A percentile compares a stretch with the other conserved stretches of the same genome.
phyloP scores from a whole-genome alignment of 2,797 vertebrate species.

The Scolopax rusticola region DNA sequence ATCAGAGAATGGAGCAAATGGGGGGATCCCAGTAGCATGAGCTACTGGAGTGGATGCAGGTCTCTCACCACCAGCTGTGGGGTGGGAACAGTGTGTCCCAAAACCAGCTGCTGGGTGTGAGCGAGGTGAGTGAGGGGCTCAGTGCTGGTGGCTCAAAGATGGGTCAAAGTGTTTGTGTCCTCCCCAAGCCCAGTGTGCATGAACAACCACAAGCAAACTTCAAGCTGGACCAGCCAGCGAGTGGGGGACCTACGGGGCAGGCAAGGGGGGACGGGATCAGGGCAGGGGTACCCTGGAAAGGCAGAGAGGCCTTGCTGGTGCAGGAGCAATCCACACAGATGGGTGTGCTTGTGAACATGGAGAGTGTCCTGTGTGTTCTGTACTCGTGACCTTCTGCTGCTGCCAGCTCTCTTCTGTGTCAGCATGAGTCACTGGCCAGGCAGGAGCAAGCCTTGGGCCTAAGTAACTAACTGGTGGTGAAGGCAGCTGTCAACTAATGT shows the following conservation, averaged over 20 bases:
- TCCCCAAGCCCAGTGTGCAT: too few relatives aligned
- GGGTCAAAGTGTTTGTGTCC: too few relatives aligned
- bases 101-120: not conserved
- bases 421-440: not conserved
- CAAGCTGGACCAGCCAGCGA: not conserved
- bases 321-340: fast-evolving
- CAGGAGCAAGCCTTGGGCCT: not conserved
- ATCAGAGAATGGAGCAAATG: not conserved
- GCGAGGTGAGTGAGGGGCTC: not conserved
- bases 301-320: not conserved
- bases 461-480: not conserved
- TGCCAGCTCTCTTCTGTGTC: not conserved
- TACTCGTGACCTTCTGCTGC: not conserved
- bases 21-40: not conserved
- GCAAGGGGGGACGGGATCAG: too few relatives aligned
- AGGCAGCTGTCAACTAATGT: not conserved
- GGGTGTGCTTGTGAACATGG: too few relatives aligned
- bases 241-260: not conserved
- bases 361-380: not conserved
- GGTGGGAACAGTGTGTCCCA: not conserved
- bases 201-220: not conserved
- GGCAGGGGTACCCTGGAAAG: too few relatives aligned
- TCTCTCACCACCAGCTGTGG: too few relatives aligned
- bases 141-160: too few relatives aligned
- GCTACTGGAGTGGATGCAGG: not conserved